Evolutionary conservation across 1,140 invertebrate genomes (phyloP), one percentile per base, ranked within the genome.

Genomic region (Aphaenogaster floridana): DNA sequence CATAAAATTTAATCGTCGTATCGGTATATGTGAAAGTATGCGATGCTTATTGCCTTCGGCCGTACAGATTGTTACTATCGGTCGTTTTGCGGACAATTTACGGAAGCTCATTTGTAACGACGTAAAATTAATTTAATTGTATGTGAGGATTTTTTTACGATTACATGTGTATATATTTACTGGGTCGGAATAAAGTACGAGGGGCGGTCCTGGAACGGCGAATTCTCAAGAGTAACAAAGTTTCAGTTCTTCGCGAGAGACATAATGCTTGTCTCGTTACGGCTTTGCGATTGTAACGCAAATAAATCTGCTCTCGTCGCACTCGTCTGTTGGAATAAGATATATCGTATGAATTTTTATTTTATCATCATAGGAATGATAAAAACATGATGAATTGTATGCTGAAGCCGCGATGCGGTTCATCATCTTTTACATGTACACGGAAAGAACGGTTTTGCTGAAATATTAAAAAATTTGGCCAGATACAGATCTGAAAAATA

Each of bases 1-100:
- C 80, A 42, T 74, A 83, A 83, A 74, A 74, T 59, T 59, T 74
- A 72, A 83, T 72, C 68, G 15, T 15, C 39, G 36, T 28, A 57
- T 59, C 36, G 36, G 5, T 57, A 45, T 13, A 71, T 11, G 66
- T 81, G 50, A 81, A 71, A 71, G 52, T 57, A 69, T 15, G 9
- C 34, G 17, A 17, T 45, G 48, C 9, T 71, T 71, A n/a, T 48
- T 71, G 48, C 64, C n/a, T 68, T 68, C 64, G 21, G n/a, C 13
- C 34, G 7, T 42, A 21, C 8, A 42, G 39, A 48, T 64, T 64
- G 45, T 61, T 50, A 79, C n/a, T 68, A 50, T 61, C n/a, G 28
- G 59, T 50, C 17, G 42, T 66, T 52, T 64, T 11, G 42, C 17
- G 28, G 17, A 34, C 52, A 39, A 54, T 13, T 74, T 50, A 48